These are phyloP conservation scores for Drosophila varians DNA, from an alignment of 1,140 invertebrate genomes.

Conservation along the genomic window DNA sequence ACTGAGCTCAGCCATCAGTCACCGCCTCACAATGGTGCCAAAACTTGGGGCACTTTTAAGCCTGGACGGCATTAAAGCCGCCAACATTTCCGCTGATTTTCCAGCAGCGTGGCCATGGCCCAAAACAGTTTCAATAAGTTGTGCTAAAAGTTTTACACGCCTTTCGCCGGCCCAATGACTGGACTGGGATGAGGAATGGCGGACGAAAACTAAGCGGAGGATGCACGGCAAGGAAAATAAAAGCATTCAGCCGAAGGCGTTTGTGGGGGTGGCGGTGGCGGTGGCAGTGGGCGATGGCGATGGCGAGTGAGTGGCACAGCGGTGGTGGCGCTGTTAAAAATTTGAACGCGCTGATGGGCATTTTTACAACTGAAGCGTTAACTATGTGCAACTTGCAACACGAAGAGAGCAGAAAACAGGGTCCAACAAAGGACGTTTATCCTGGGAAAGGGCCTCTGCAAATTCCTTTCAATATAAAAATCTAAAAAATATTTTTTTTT, in stretches of 20 bases:
- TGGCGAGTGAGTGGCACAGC: no score
- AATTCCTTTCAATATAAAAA: neutral
- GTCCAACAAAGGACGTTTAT: neutral
- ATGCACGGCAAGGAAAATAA: slow-evolving; percentile 57
- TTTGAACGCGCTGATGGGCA: slow-evolving; percentile 77
- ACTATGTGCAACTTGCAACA: slow-evolving; percentile 68
- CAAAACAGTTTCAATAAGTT: slow-evolving; percentile 80
- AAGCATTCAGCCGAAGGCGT: slow-evolving; percentile 47
- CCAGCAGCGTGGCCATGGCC: slow-evolving; percentile 67
- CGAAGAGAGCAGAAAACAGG: slow-evolving; percentile 5
- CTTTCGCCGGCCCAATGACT: slow-evolving; percentile 40
- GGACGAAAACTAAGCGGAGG: slow-evolving; percentile 32
- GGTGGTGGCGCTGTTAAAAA: slow-evolving; percentile 63
- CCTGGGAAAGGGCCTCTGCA: neutral
- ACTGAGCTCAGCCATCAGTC: no score
- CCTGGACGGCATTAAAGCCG: slow-evolving; percentile 25
- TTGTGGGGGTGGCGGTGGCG: slow-evolving; percentile 12
- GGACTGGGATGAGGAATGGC: neutral
- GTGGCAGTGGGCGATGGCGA: slow-evolving; percentile 3
- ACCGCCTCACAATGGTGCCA: neutral
- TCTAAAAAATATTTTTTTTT: no score
- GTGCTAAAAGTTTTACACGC: slow-evolving; percentile 74
- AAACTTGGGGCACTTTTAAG: slow-evolving; percentile 4
- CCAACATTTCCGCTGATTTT: slow-evolving; percentile 76
- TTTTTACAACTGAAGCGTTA: slow-evolving; percentile 80